phyloP scores from a whole-genome alignment of 1,140 invertebrate species.

The Melipona quadrifasciata region DNA sequence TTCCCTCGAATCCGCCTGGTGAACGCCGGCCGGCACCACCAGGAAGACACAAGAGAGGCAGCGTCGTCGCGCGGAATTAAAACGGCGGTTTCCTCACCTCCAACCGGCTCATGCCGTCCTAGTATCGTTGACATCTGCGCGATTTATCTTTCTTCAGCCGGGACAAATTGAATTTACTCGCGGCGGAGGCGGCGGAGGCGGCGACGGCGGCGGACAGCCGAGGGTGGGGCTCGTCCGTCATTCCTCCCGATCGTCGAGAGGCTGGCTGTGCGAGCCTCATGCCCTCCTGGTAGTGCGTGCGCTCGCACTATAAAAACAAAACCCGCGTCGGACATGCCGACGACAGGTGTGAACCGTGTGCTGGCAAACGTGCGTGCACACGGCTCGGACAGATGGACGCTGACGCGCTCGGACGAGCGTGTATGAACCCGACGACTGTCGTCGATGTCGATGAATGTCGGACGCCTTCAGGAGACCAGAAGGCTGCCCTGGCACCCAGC shows the following conservation, averaged over 20 bases:
- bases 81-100: neutral
- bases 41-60: neutral
- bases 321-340: neutral
- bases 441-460: neutral
- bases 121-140: slow-evolving; percentile 80
- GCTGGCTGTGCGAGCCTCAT: neutral
- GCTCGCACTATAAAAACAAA: slow-evolving; percentile 53
- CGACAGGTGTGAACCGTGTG: slow-evolving; percentile 16
- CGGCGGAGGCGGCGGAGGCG: neutral
- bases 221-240: slow-evolving; percentile 58
- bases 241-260: neutral
- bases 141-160: slow-evolving; percentile 80
- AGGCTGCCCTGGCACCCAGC: neutral
- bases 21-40: neutral
- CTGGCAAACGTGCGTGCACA: slow-evolving; percentile 14
- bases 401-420: neutral
- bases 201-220: too few relatives aligned
- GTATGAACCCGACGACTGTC: neutral
- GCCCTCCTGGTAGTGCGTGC: slow-evolving; percentile 31
- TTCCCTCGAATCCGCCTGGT: neutral
- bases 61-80: slow-evolving; percentile 23
- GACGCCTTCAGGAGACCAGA: slow-evolving; percentile 22
- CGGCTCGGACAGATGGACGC: neutral
- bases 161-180: slow-evolving; percentile 46
- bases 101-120: slow-evolving; percentile 64